Percentiles rank a stretch among this genome's conserved stretches.
These are phyloP conservation scores for Diceros bicornis DNA, from an alignment of 2,797 vertebrate genomes.

Conservation along the genomic window DNA sequence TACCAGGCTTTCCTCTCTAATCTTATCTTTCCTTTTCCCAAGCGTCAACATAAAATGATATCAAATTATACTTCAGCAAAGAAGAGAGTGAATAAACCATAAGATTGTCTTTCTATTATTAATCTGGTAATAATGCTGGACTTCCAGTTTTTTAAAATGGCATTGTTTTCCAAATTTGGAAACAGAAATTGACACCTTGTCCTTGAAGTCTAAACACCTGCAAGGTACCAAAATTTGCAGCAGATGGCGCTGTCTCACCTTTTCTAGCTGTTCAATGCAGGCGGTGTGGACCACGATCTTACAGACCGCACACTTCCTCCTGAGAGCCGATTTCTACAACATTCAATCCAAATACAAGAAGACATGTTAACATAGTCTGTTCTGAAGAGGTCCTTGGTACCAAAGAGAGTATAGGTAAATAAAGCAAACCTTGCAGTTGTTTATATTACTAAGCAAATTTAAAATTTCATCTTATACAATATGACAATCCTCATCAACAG, in stretches of 20 bases:
- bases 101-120: not conserved
- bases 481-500: not conserved
- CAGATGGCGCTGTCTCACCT: constrained; percentile 93
- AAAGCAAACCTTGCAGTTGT: not conserved
- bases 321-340: constrained; percentile 97
- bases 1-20: not conserved
- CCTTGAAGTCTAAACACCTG: not conserved
- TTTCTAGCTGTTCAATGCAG: constrained; percentile 97
- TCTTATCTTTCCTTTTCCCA: not conserved
- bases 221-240: constrained; percentile 64
- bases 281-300: constrained; percentile 97
- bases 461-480: not conserved
- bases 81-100: not conserved
- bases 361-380: constrained; percentile 48
- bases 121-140: not conserved
- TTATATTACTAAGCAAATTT: constrained; percentile 22
- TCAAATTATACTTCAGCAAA: not conserved
- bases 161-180: not conserved
- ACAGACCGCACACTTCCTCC: constrained; percentile 98
- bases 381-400: constrained; percentile 84
- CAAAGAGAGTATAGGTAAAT: not conserved
- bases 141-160: not conserved
- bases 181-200: not conserved
- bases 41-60: not conserved
- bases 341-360: constrained; percentile 81